phyloP scores from a whole-genome alignment of 2,888 invertebrate genomes.

The Tachystola acroxantha region DNA sequence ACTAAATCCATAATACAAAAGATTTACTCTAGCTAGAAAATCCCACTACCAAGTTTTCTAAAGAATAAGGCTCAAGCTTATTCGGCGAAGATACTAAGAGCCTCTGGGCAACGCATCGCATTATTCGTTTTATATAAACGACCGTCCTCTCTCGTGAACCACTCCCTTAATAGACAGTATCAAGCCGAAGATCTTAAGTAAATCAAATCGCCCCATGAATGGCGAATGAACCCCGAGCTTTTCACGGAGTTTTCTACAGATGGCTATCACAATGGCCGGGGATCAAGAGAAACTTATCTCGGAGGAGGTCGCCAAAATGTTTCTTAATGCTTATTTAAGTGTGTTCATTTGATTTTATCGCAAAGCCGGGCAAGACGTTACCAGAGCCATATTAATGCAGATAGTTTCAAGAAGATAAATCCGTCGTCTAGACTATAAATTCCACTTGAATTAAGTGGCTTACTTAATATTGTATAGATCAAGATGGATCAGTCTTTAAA shows the following conservation, averaged over 20 bases:
- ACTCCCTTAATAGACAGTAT: slow-evolving; percentile 73
- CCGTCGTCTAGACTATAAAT: slow-evolving; percentile 33
- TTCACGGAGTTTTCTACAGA: slow-evolving; percentile 67
- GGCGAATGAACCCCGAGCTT: slow-evolving; percentile 68
- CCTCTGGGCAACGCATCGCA: slow-evolving; percentile 25
- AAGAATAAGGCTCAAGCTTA: slow-evolving; percentile 1
- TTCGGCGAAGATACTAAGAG: slow-evolving; percentile 5
- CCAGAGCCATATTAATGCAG: not conserved
- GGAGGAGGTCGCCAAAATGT: slow-evolving; percentile 63
- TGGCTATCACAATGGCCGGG: slow-evolving; percentile 73
- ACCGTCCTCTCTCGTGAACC: slow-evolving; percentile 39
- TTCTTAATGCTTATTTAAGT: slow-evolving; percentile 73
- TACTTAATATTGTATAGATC: not conserved
- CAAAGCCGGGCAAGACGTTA: slow-evolving; percentile 5
- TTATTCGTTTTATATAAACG: slow-evolving; percentile 52
- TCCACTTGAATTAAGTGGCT: slow-evolving; percentile 17
- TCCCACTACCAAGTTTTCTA: not conserved
- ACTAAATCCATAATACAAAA: not conserved
- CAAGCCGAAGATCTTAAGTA: slow-evolving; percentile 72
- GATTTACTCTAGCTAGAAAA: not conserved
- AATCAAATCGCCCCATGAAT: slow-evolving; percentile 78
- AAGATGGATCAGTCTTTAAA: too few species aligned
- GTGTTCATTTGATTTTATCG: slow-evolving; percentile 62
- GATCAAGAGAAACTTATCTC: slow-evolving; percentile 71
- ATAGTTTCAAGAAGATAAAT: not conserved